phyloP scores from a whole-genome alignment of 2,888 invertebrate genomes.

The Leptopilina drosophilae region DNA sequence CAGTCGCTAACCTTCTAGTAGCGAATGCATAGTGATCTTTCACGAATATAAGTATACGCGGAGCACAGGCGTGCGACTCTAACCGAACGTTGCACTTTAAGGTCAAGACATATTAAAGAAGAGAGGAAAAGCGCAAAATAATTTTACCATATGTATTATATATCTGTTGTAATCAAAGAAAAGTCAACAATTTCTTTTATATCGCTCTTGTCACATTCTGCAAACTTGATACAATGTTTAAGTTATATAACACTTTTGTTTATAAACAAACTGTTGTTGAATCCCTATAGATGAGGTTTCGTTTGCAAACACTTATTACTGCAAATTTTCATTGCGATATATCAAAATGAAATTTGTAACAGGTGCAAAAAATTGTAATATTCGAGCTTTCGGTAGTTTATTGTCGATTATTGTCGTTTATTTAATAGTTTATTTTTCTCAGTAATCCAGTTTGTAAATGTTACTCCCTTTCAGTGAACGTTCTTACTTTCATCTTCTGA shows the following conservation, averaged over 20 bases:
- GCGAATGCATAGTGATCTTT: constrained; percentile 50
- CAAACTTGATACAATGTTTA: constrained; percentile 19
- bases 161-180: constrained; percentile 11
- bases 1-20: constrained; percentile 60
- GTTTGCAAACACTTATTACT: too few relatives aligned
- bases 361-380: too few relatives aligned
- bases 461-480: constrained; percentile 21
- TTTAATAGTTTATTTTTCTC: too few relatives aligned
- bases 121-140: constrained; percentile 19
- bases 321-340: too few relatives aligned
- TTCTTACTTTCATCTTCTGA: constrained; percentile 39
- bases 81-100: constrained; percentile 37
- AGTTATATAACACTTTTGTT: constrained; percentile 5
- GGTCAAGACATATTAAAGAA: constrained; percentile 40
- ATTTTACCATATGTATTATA: constrained; percentile 3
- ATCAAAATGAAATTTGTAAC: too few relatives aligned
- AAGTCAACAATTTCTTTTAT: constrained; percentile 25
- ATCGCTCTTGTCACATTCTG: constrained; percentile 26
- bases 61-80: constrained; percentile 31
- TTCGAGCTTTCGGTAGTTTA: too few relatives aligned
- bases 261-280: too few relatives aligned
- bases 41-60: constrained; percentile 30
- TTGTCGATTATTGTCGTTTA: too few relatives aligned
- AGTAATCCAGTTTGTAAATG: constrained; percentile 30
- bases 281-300: too few relatives aligned